A percentile compares a stretch with the other conserved stretches of the same genome.
phyloP scores from a whole-genome alignment of 1,140 invertebrate genomes.

The Mamestra configurata region DNA sequence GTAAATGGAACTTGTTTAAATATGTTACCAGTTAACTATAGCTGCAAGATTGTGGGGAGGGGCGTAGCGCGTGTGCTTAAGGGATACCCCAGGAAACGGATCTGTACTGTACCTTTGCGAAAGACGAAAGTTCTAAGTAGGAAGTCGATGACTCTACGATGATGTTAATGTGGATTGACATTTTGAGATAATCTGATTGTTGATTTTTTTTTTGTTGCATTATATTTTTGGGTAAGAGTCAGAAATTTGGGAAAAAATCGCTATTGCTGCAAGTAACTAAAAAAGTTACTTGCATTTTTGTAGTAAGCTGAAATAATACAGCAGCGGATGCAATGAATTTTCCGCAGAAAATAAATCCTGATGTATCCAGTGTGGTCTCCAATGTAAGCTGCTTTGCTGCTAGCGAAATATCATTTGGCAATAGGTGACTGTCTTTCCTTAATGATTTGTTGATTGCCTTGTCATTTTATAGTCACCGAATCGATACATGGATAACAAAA shows the following conservation, averaged over 20 bases:
- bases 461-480: too few species aligned
- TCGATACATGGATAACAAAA: not conserved
- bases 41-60: conserved; percentile 66
- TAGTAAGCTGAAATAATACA: too few species aligned
- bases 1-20: conserved; percentile 78
- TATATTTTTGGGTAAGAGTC: not conserved
- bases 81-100: conserved; percentile 77
- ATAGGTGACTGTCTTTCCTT: not conserved
- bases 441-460: conserved; percentile 15
- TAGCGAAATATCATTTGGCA: not conserved
- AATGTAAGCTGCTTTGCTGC: not conserved
- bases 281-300: too few species aligned
- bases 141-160: conserved; percentile 64
- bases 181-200: not conserved
- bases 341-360: too few species aligned
- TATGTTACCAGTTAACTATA: conserved; percentile 75
- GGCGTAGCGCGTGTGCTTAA: conserved; percentile 60
- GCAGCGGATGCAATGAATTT: too few species aligned
- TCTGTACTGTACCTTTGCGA: conserved; percentile 66
- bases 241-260: not conserved
- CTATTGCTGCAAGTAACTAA: too few species aligned
- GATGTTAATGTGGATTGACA: conserved; percentile 60
- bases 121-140: conserved; percentile 81
- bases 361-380: not conserved
- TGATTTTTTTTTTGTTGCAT: not conserved